Base-by-base conservation (phyloP, 1,140 invertebrate genomes). In the Dufourea novaeangliae region DNA sequence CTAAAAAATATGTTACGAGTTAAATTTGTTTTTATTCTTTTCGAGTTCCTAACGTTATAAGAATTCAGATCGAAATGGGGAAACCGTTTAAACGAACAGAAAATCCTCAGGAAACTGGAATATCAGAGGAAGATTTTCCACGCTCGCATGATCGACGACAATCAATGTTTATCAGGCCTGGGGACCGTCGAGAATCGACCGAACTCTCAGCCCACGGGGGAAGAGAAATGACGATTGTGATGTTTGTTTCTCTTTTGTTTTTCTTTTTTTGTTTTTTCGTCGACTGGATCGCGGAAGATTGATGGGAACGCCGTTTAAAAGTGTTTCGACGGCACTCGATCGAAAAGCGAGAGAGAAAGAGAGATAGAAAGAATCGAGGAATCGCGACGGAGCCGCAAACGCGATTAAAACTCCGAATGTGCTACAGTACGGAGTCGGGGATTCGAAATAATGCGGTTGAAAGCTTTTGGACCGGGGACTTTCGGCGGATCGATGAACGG, bases 201-300 rank as follows among this genome's bases (percentile, higher is more conserved):
- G 46, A 50, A n/a, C 46, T 50, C n/a, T n/a, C n/a, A n/a, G 46
- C 46, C 46, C n/a, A n/a, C n/a, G n/a, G n/a, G 46, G 46, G 46
- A 50, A 50, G 46, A 50, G n/a, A 50, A 50, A 50, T 50, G 46
- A 50, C 46, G 46, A n/a, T 50, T 50, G 46, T n/a, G n/a, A n/a
- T n/a, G n/a, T n/a, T n/a, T n/a, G n/a, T n/a, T n/a, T n/a, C n/a
- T n/a, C n/a, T n/a, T n/a, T n/a, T n/a, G n/a, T n/a, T n/a, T n/a
- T n/a, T n/a, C n/a, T n/a, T n/a, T n/a, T n/a, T n/a, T n/a, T n/a
- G n/a, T n/a, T 50, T 50, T 50, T n/a, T 6, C 46, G 20, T 11
- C 20, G 17, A n/a, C 46, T 17, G 46, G 46, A n/a, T n/a, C n/a
- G n/a, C 8, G 41, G 41, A 46, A 46, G 41, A 46, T 46, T 46